These are phyloP conservation scores for Microdon myrmicae DNA, from an alignment of 2,888 invertebrate species.

Conservation along the genomic window DNA sequence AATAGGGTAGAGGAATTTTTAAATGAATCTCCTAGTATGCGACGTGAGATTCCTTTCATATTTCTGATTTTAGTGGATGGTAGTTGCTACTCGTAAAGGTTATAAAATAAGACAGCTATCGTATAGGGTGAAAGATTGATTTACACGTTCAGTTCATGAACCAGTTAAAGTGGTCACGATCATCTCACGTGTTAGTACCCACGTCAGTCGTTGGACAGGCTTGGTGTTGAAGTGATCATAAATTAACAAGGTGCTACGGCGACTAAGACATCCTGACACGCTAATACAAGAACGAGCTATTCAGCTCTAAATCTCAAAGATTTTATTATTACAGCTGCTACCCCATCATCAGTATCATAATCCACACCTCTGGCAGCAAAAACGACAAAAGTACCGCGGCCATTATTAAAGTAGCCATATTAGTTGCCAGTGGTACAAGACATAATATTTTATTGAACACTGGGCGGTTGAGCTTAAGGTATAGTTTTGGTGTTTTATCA, in stretches of 20 bases:
- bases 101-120: not conserved
- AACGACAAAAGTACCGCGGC: conserved; percentile 11
- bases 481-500: conserved; percentile 45
- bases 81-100: conserved; percentile 2
- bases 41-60: conserved; percentile 41
- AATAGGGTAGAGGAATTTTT: conserved; percentile 34
- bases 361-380: not conserved
- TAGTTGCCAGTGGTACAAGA: conserved; percentile 31
- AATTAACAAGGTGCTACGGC: conserved; percentile 51
- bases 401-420: conserved; percentile 10
- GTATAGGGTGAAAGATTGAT: conserved; percentile 28
- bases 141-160: conserved; percentile 47
- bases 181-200: conserved; percentile 17
- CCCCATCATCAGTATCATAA: conserved; percentile 36
- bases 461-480: conserved; percentile 33
- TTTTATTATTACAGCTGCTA: conserved; percentile 44
- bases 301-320: conserved; percentile 34
- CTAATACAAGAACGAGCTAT: conserved; percentile 45
- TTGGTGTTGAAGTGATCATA: conserved; percentile 44
- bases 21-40: conserved; percentile 40
- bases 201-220: conserved; percentile 13
- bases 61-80: conserved; percentile 2
- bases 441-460: conserved; percentile 47
- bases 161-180: conserved; percentile 44
- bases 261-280: conserved; percentile 51